Evolutionary conservation across 2,888 invertebrate genomes (phyloP).

Genomic region (Lottia scabra): DNA sequence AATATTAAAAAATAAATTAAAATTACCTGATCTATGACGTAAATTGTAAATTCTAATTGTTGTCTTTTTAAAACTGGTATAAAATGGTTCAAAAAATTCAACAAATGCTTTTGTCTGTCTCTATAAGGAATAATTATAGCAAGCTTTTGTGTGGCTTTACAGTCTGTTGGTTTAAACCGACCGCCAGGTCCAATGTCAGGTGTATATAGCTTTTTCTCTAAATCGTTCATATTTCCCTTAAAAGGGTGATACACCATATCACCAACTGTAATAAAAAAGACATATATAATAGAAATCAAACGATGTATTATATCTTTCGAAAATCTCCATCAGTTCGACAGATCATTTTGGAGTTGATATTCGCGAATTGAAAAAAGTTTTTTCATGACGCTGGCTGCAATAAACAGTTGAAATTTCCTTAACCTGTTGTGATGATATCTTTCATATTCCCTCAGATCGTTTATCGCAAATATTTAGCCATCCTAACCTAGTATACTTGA

Average conservation of each 20-base stretch:
- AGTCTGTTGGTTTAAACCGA: slow-evolving; percentile 12
- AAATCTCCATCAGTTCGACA: too few species aligned
- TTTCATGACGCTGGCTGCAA: too few species aligned
- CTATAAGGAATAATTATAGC: slow-evolving; percentile 20
- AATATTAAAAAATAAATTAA: too few species aligned
- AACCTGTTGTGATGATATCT: too few species aligned
- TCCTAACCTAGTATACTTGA: too few species aligned
- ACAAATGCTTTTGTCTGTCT: slow-evolving; percentile 10
- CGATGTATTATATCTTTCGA: too few species aligned
- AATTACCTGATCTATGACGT: slow-evolving; percentile 22
- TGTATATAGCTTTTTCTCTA: neutral
- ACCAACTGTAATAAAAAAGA: neutral
- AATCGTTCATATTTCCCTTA: neutral
- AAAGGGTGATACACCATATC: neutral
- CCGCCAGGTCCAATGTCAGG: neutral
- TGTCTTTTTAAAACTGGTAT: slow-evolving; percentile 18
- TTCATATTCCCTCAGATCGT: too few species aligned
- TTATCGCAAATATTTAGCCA: too few species aligned
- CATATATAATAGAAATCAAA: too few species aligned
- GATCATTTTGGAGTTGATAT: too few species aligned
- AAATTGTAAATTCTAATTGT: slow-evolving; percentile 22
- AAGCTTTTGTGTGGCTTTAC: slow-evolving; percentile 8
- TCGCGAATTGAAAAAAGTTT: too few species aligned
- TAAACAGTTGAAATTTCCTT: too few species aligned
- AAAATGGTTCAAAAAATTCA: slow-evolving; percentile 11